These are phyloP conservation scores for Acanthacorydalis orientalis DNA, from an alignment of 2,888 invertebrate genomes.

Conservation along the genomic window DNA sequence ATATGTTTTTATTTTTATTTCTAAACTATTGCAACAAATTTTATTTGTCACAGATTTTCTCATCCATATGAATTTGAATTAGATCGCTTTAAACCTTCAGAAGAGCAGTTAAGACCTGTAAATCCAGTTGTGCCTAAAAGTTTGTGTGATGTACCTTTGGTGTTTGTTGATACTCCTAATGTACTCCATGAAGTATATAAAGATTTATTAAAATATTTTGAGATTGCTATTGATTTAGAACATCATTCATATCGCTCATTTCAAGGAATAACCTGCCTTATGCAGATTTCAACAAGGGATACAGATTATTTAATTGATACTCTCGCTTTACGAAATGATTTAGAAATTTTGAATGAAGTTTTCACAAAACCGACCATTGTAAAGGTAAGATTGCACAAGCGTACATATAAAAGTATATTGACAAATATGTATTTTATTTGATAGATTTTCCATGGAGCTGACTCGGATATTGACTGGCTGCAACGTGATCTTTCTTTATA, in stretches of 20 bases:
- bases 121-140: slow-evolving; percentile 28
- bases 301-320: slow-evolving; percentile 85
- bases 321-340: slow-evolving; percentile 60
- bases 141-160: slow-evolving; percentile 45
- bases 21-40: not conserved
- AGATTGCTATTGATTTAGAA: slow-evolving; percentile 82
- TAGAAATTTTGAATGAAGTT: slow-evolving; percentile 68
- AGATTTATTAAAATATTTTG: slow-evolving; percentile 46
- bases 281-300: slow-evolving; percentile 77
- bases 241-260: slow-evolving; percentile 87
- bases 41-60: slow-evolving; percentile 39
- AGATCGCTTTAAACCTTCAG: slow-evolving; percentile 45
- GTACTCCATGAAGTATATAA: slow-evolving; percentile 46
- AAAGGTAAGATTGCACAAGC: slow-evolving; percentile 42
- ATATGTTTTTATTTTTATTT: not conserved
- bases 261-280: slow-evolving; percentile 86
- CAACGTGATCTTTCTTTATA: slow-evolving; percentile 92
- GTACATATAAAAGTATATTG: not conserved
- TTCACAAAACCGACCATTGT: slow-evolving; percentile 80
- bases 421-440: slow-evolving; percentile 10
- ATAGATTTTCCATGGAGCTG: slow-evolving; percentile 83
- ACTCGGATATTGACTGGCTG: slow-evolving; percentile 78
- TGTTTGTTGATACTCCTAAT: slow-evolving; percentile 46
- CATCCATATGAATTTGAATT: slow-evolving; percentile 85
- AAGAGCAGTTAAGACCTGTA: slow-evolving; percentile 32